Conservation (phyloP, 2,113 vertebrate species). For the Thamnophis sirtalis region DNA sequence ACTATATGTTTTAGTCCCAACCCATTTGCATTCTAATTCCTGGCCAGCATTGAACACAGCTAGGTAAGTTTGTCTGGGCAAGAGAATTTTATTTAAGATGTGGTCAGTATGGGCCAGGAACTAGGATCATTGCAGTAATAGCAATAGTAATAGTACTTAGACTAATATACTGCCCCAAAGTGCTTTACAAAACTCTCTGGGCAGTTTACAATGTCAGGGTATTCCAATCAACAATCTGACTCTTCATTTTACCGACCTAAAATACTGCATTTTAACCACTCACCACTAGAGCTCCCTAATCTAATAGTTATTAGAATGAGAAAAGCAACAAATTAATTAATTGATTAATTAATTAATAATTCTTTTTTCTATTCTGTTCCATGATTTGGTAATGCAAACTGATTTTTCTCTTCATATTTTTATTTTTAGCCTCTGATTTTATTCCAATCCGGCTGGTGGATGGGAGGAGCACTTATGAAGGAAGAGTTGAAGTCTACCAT, state of each 20-base stretch:
- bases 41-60: neutral
- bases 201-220: neutral
- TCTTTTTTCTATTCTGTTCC: neutral
- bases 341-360: neutral
- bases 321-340: neutral
- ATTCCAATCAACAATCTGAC: neutral
- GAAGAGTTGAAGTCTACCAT: slow-evolving; percentile 88
- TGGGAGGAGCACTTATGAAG: slow-evolving; percentile 73
- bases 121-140: neutral
- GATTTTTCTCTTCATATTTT: neutral
- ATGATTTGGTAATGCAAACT: neutral
- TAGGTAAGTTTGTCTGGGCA: neutral
- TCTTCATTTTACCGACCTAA: neutral
- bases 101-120: neutral
- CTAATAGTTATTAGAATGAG: neutral
- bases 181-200: neutral
- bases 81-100: neutral
- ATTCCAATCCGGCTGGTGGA: slow-evolving; percentile 79
- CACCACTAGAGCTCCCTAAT: neutral
- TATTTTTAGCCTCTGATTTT: slow-evolving; percentile 61
- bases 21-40: neutral
- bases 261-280: neutral
- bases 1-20: neutral
- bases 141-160: neutral
- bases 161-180: neutral